Evolutionary conservation across 2,113 vertebrate species (phyloP).

Genomic region (Drymodes brunneopygia): DNA sequence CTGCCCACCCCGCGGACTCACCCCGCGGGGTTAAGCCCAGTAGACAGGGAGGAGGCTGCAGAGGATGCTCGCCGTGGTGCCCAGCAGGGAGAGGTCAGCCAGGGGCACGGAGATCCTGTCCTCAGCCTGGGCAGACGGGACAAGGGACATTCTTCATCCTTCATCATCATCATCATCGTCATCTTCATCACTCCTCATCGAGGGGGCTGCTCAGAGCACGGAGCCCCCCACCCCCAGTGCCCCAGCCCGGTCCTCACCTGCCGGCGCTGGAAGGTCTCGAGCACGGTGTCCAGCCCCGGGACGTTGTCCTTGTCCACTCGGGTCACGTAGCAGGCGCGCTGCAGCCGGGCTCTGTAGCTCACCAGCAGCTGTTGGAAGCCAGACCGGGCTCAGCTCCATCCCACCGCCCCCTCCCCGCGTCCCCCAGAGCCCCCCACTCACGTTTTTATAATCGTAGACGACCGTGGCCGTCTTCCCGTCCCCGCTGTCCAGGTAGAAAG

Average conservation of each 20-base stretch:
- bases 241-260: slow-evolving; percentile 23
- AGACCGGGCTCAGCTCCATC: rapidly evolving
- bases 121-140: background rate
- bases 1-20: background rate
- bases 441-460: slow-evolving; percentile 31
- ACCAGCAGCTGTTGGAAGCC: slow-evolving; percentile 66
- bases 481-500: slow-evolving; percentile 23
- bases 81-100: slow-evolving; percentile 45
- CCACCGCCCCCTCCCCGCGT: rapidly evolving
- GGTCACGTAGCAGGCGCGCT: slow-evolving; percentile 64
- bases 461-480: background rate
- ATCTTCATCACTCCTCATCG: background rate
- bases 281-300: slow-evolving; percentile 57
- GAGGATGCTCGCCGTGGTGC: slow-evolving; percentile 61
- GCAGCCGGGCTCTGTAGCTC: slow-evolving; percentile 59
- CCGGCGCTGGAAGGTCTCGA: slow-evolving; percentile 39
- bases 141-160: background rate
- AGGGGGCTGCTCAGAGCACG: rapidly evolving
- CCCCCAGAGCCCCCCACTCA: background rate
- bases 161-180: background rate
- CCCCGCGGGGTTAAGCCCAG: slow-evolving; percentile 41
- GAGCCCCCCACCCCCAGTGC: rapidly evolving
- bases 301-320: slow-evolving; percentile 60
- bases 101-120: background rate
- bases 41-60: slow-evolving; percentile 64